Evolutionary conservation across 1,140 invertebrate genomes (phyloP), one percentile per base, ranked within the genome.

Genomic region (Geopemphigus sp.): DNA sequence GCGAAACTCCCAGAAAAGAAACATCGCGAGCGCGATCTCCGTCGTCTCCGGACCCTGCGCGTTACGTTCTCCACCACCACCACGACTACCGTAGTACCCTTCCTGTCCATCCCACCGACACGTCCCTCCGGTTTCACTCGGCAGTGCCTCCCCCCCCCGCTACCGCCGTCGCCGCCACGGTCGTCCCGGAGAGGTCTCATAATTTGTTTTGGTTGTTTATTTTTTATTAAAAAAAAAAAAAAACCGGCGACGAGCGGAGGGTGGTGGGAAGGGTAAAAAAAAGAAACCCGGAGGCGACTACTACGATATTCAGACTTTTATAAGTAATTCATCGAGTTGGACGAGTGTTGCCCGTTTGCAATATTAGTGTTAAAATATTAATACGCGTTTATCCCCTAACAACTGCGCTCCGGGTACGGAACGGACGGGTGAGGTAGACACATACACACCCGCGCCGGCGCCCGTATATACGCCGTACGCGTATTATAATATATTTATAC

Each of bases 281-380:
- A 59, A 61, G 56, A 76, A 76, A 76, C 39, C 74, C 74, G 50
- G 74, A 63, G 74, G 74, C 74, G 74, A 63, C 74, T 78, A 29
- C 57, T 78, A 59, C 56, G 74, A 59, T 63, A 78, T 78, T 78
- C 74, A 78, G 56, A 78, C 57, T 78, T 78, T 78, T 61, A 61
- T 78, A 78, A 61, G 57, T 78, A 78, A 63, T 78, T 63, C 57
- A 78, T 78, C 74, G 74, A 61, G 74, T 78, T 50, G 74, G 56
- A 61, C 56, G 74, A 78, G 74, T 63, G 74, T 78, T 63, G 57
- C 74, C 74, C 74, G 74, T 78, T 78, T 29, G 74, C 74, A n/a
- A 78, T 78, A 78, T 78, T 78, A 63, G 56, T n/a, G 74, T 78
- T 78, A 78, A 78, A 78, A 78, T 78, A 78, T 78, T 78, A 78